phyloP scores from a whole-genome alignment of 2,888 invertebrate species.

The Apantesis nais region DNA sequence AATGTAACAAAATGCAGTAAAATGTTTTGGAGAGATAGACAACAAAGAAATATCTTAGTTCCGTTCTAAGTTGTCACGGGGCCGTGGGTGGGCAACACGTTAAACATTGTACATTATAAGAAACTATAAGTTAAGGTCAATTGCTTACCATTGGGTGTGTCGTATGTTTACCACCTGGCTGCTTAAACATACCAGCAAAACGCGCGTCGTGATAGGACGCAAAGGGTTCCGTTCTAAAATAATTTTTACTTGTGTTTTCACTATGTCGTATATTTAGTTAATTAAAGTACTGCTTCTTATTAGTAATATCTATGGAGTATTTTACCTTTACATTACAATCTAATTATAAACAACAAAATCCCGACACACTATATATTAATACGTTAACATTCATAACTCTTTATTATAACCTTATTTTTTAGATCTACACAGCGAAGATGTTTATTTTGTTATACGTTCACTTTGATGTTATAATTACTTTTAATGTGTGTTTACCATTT shows the following conservation, averaged over 20 bases:
- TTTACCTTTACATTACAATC: no score
- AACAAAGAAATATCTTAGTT: neutral
- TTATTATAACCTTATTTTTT: neutral
- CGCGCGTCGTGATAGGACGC: neutral
- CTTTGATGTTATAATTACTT: conserved; percentile 5
- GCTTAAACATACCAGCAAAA: neutral
- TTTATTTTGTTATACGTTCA: neutral
- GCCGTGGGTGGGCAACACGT: neutral
- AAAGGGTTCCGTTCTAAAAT: neutral
- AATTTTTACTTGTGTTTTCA: neutral
- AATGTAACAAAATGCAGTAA: neutral
- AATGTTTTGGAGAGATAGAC: neutral
- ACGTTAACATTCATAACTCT: neutral
- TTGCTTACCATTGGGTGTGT: neutral
- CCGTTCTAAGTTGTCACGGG: neutral
- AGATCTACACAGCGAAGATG: neutral
- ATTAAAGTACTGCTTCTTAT: no score
- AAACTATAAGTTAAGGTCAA: neutral
- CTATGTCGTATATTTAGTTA: neutral
- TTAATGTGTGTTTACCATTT: neutral
- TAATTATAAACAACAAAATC: no score
- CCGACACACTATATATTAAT: neutral
- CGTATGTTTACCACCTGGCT: neutral
- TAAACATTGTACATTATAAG: neutral
- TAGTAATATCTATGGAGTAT: no score